Evolutionary conservation across 2,888 invertebrate genomes (phyloP), one percentile per base, ranked within the genome.

Genomic region (Hecatera dysodea): DNA sequence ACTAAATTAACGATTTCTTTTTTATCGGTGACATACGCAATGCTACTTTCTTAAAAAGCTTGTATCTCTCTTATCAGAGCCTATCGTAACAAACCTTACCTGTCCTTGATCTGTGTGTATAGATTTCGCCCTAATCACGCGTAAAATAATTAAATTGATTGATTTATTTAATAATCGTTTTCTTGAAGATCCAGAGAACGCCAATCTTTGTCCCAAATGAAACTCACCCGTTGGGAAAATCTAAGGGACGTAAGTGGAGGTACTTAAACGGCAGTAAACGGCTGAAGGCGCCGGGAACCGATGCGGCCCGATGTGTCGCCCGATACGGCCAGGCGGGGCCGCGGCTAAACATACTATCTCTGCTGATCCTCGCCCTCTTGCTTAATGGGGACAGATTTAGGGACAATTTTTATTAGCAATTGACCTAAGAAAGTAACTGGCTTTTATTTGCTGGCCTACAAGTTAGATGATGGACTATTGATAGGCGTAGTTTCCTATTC

Each of bases 181-280:
- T n/a, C n/a, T n/a, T n/a, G n/a, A n/a, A n/a, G 29, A 29, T 39
- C 39, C 12, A n/a, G 5, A 4, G 12, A 71, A 22, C 5, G n/a
- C 2, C 6, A 48, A 61, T 85, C 81, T 60, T 60, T 44, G 83
- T 67, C 7, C 36, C 59, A 70, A 73, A 79, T 79, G 73, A 83
- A 72, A 79, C 66, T 66, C 61, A 68, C 59, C 69, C 72, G 71
- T 70, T 84, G 78, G 73, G 77, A 70, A 77, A 72, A 81, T 72
- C 68, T 65, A 69, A 80, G 81, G 75, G 80, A 70, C 75, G 78
- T 85, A 81, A 85, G 86, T 83, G 81, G 78, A 70, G 83, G 79
- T 79, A 84, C 86, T 87, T 85, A 86, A 88, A 88, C 76, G 86
- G 80, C 84, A 86, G 87, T 86, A 87, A 89, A 88, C 84, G 89